phyloP scores from a whole-genome alignment of 1,140 invertebrate species.

The Brachionus sp. region DNA sequence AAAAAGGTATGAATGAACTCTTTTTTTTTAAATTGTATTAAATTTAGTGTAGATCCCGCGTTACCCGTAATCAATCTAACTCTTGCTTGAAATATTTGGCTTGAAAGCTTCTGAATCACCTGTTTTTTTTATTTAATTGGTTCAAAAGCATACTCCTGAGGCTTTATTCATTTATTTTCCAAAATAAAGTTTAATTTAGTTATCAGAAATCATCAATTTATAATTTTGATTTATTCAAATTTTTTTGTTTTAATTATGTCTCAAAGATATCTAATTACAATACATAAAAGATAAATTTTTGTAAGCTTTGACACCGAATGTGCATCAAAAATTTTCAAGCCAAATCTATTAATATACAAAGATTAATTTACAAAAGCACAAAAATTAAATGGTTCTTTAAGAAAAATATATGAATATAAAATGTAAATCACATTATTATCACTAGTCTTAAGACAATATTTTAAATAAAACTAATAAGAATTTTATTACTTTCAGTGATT shows the following conservation, averaged over 20 bases:
- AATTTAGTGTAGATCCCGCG: neutral
- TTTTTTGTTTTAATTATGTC: too few species aligned
- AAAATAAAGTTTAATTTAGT: too few species aligned
- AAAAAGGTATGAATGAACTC: neutral
- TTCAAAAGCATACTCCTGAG: neutral
- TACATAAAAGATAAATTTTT: too few species aligned
- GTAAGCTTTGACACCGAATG: too few species aligned
- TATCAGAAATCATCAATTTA: too few species aligned
- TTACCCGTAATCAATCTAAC: neutral
- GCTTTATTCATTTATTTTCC: neutral
- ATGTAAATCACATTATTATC: neutral
- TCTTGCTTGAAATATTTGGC: neutral
- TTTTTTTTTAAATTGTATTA: neutral
- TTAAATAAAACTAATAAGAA: neutral
- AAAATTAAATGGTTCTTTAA: neutral
- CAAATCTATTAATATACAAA: neutral
- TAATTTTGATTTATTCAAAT: too few species aligned
- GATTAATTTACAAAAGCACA: neutral
- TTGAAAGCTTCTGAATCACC: neutral
- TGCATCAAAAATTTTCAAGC: neutral
- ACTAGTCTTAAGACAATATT: neutral
- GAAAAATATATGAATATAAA: neutral
- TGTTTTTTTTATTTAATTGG: neutral
- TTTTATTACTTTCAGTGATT: neutral
- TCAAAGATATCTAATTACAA: too few species aligned